Evolutionary conservation across 2,888 invertebrate species (phyloP).

Genomic region (Euplagia quadripunctaria): DNA sequence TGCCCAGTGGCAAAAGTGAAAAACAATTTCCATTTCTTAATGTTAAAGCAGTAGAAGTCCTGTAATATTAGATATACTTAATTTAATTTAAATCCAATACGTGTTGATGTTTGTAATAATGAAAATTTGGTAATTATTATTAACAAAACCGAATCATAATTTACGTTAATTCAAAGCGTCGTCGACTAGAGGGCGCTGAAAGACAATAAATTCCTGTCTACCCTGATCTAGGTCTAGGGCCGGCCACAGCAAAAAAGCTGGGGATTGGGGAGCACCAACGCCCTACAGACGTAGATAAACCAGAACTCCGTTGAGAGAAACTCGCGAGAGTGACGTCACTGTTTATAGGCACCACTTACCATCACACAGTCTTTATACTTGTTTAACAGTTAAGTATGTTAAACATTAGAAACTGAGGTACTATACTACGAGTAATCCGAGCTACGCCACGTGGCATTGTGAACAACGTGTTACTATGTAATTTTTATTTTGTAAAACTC

Average conservation of each 20-base stretch:
- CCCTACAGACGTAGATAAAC: background rate
- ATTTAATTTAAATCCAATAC: too few species aligned
- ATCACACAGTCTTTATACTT: background rate
- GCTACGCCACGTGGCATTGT: slow-evolving; percentile 15
- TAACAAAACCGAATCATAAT: too few species aligned
- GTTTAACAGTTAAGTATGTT: background rate
- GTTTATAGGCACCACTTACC: background rate
- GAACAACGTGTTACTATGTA: slow-evolving; percentile 28
- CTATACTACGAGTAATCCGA: slow-evolving; percentile 26
- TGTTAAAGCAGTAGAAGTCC: too few species aligned
- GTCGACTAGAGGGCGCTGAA: too few species aligned
- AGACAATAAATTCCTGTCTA: too few species aligned
- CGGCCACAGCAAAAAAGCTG: background rate
- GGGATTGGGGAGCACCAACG: background rate
- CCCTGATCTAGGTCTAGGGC: too few species aligned
- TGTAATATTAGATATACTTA: too few species aligned
- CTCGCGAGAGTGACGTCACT: background rate
- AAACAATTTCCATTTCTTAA: too few species aligned
- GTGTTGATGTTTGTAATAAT: too few species aligned
- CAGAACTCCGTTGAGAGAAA: background rate
- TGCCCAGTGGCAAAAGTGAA: too few species aligned
- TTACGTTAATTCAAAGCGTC: too few species aligned
- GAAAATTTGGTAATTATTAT: too few species aligned
- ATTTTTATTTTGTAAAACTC: slow-evolving; percentile 30
- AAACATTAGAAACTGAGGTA: slow-evolving; percentile 17